Evolutionary conservation across 2,888 invertebrate species (phyloP).

Genomic region (Volucella bombylans): DNA sequence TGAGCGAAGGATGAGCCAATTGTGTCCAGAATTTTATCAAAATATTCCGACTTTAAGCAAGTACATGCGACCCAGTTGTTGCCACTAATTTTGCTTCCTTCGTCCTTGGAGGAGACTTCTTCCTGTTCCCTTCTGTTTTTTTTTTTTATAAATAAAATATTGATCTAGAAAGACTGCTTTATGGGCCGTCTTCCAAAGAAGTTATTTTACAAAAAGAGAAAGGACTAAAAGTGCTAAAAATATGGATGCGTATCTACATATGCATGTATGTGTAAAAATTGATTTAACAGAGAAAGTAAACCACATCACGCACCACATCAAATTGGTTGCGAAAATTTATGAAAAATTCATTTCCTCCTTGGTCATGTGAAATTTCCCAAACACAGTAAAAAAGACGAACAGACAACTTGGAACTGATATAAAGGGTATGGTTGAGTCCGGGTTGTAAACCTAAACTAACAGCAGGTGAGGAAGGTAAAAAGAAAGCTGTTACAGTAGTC

Average conservation of each 20-base stretch:
- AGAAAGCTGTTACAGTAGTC: neutral
- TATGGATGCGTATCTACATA: neutral
- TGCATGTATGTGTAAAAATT: constrained; percentile 12
- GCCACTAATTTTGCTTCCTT: too few relatives aligned
- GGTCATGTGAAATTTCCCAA: constrained; percentile 32
- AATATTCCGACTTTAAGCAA: too few relatives aligned
- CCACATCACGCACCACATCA: constrained; percentile 37
- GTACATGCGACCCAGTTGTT: too few relatives aligned
- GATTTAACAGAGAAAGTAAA: constrained; percentile 24
- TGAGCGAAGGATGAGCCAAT: too few relatives aligned
- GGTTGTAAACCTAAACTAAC: neutral
- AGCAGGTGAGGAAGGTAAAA: neutral
- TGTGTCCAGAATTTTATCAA: too few relatives aligned
- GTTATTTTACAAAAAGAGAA: neutral
- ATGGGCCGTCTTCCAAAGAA: constrained; percentile 25
- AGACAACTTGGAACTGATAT: neutral
- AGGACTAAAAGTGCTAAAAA: neutral
- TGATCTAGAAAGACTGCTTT: constrained; percentile 29
- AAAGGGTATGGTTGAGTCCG: neutral
- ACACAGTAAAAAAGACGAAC: neutral
- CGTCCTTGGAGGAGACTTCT: neutral
- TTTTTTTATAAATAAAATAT: constrained; percentile 33
- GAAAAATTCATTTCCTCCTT: constrained; percentile 46
- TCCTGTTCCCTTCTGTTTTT: neutral
- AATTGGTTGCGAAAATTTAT: constrained; percentile 42